Evolutionary conservation across 2,113 vertebrate genomes (phyloP), one percentile per base, ranked within the genome.

Genomic region (Procavia capensis): DNA sequence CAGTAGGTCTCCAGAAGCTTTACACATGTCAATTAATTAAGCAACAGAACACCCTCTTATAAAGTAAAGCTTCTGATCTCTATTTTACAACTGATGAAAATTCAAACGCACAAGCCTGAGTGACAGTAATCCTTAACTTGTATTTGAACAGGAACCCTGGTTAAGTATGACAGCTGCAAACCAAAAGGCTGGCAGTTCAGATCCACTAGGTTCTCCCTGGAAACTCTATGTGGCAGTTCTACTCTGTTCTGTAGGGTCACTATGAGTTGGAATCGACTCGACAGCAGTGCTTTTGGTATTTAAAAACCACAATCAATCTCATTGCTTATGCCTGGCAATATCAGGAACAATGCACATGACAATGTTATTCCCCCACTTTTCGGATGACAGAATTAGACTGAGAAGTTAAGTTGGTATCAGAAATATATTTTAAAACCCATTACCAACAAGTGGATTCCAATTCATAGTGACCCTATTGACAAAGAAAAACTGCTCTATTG

Each of bases 311-410:
- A 5, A 2, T 25, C 9, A 11, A 9, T 45, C 31, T 74, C 17
- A 34, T 9, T 7, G 11, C 19, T 2, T n/a, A 0, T 9, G 5
- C 5, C 16, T 64, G 5, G 14, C 0, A 1, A 22, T 4, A 16
- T 9, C 19, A 2, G 41, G 10, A 25, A 20, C 27, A 6, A 5
- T 45, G 31, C 19, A 17, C 6, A 2, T 4, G 17, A 20, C 10
- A 3, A 43, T 3, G 0, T 17, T 36, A 6, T 27, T 6, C 2
- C 24, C 4, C 31, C 64, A 54, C 22, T 74, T 54, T 63, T 29
- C 43, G 22, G 63, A 36, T 59, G 24, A 75, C 45, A 41, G 36
- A 31, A 93, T 11, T 11, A 9, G 45, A 57, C 24, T 0, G 3
- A 61, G 66, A 17, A 0, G 36, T 36, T 19, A 24, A 3, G n/a